Percentiles rank a stretch among this genome's conserved stretches.
phyloP scores from a whole-genome alignment of 2,888 invertebrate genomes.

The Melolontha melolontha region DNA sequence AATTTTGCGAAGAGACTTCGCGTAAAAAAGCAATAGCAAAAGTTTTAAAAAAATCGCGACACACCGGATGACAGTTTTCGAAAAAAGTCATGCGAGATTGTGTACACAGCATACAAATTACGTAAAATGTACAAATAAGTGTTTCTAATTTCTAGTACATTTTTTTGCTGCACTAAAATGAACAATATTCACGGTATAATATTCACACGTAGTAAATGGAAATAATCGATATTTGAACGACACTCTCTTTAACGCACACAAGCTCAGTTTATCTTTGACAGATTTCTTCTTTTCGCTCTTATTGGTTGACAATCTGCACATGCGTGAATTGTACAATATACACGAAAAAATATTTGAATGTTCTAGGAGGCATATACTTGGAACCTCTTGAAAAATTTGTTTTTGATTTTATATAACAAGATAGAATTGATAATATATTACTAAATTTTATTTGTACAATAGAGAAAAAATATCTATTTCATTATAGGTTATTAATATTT shows the following conservation, averaged over 20 bases:
- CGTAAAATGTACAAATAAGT: not conserved
- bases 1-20: slow-evolving; percentile 2
- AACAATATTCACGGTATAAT: slow-evolving; percentile 31
- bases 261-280: slow-evolving; percentile 51
- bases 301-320: slow-evolving; percentile 43
- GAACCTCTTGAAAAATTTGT: too few species aligned
- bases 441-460: not conserved
- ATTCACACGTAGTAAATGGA: slow-evolving; percentile 50
- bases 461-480: not conserved
- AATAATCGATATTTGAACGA: slow-evolving; percentile 55
- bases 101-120: not conserved
- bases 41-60: slow-evolving; percentile 30
- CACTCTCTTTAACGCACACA: slow-evolving; percentile 51
- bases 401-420: not conserved
- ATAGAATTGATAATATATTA: not conserved
- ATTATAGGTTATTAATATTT: not conserved
- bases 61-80: slow-evolving; percentile 33
- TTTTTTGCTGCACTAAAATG: slow-evolving; percentile 15
- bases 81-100: slow-evolving; percentile 33
- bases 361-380: too few species aligned
- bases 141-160: not conserved
- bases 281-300: slow-evolving; percentile 38
- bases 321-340: slow-evolving; percentile 23
- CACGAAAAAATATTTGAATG: not conserved
- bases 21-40: slow-evolving; percentile 6